Evolutionary conservation across 2,113 vertebrate species (phyloP).

Genomic region (Bos javanicus): DNA sequence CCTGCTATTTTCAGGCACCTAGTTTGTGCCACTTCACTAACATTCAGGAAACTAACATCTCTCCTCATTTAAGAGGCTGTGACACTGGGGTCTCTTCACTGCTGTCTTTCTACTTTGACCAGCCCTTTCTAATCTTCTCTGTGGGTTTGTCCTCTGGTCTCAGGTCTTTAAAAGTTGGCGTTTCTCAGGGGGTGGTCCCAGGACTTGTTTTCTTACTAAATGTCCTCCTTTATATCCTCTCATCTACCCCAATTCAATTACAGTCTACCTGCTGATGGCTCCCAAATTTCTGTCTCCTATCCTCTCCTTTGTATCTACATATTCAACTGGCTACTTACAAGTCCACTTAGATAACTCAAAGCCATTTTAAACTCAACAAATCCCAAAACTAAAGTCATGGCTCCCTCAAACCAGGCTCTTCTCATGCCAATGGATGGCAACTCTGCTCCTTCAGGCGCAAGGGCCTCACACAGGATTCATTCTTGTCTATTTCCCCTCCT

Average conservation of each 20-base stretch:
- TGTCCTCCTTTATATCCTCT: background rate
- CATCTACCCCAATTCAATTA: background rate
- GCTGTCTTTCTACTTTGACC: background rate
- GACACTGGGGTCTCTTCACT: background rate
- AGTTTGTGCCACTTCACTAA: background rate
- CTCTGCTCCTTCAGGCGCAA: background rate
- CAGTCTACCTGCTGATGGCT: background rate
- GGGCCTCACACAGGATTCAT: background rate
- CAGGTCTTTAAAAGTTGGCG: background rate
- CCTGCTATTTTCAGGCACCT: background rate
- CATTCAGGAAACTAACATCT: background rate
- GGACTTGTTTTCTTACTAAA: background rate
- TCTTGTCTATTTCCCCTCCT: background rate
- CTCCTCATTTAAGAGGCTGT: background rate
- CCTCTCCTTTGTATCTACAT: background rate
- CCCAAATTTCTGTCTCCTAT: background rate
- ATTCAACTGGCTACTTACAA: background rate
- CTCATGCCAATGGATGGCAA: background rate
- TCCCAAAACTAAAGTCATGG: background rate
- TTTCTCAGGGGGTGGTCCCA: background rate
- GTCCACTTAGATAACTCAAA: background rate
- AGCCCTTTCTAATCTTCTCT: background rate
- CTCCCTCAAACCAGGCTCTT: background rate
- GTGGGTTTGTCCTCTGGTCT: background rate
- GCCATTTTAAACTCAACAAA: background rate